Conservation (phyloP, 37 sponge, comb jelly and placozoan species). For the Ephydatia muelleri region DNA sequence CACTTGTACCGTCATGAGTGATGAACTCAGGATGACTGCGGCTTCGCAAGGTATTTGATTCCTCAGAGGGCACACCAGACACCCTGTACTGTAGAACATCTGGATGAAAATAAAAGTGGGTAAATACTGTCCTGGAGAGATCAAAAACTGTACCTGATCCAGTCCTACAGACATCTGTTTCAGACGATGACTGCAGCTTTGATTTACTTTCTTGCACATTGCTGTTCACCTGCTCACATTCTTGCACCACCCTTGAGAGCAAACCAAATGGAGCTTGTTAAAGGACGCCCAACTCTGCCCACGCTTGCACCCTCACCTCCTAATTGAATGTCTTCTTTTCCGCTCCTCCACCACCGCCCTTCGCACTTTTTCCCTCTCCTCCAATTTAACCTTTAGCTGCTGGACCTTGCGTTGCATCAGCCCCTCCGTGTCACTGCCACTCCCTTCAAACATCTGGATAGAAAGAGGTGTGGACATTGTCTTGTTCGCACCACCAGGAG, state of each 20-base stretch:
- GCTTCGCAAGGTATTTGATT: background rate
- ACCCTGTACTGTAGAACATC: too few species aligned
- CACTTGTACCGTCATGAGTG: conserved; percentile 29
- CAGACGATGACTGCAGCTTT: too few species aligned
- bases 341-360: conserved; percentile 12
- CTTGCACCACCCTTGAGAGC: too few species aligned
- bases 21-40: background rate
- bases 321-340: background rate
- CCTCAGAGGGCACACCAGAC: too few species aligned
- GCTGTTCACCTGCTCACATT: background rate
- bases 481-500: background rate
- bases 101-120: too few species aligned
- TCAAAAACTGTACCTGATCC: too few species aligned
- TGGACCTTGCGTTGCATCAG: background rate
- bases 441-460: background rate
- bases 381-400: conserved; percentile 27
- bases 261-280: too few species aligned
- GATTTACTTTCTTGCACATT: background rate
- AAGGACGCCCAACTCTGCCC: too few species aligned
- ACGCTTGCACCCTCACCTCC: background rate
- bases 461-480: background rate
- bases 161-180: too few species aligned
- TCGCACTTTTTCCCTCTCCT: conserved; percentile 40
- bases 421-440: background rate
- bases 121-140: too few species aligned